Percentiles rank a stretch among this genome's conserved stretches.
Evolutionary conservation across 2,797 vertebrate species (phyloP).

Genomic region (Artibeus jamaicensis): DNA sequence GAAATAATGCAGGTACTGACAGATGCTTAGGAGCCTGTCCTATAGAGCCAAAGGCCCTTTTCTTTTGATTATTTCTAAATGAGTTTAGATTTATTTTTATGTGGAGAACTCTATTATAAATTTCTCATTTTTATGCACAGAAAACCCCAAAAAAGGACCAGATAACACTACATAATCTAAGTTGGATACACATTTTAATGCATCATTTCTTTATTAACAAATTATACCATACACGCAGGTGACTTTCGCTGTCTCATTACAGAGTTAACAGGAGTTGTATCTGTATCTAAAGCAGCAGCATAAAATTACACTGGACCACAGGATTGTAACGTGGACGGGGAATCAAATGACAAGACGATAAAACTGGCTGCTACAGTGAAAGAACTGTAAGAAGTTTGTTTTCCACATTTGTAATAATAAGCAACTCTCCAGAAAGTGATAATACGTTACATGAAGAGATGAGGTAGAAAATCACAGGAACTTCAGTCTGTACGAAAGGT

Average conservation of each 20-base stretch:
- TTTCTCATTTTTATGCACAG: not conserved
- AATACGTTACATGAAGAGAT: not conserved
- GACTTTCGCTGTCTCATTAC: conserved; percentile 58
- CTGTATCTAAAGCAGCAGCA: conserved; percentile 25
- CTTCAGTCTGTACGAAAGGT: not conserved
- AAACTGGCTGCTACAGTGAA: not conserved
- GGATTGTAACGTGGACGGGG: conserved; percentile 16
- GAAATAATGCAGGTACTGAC: not conserved
- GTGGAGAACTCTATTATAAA: not conserved
- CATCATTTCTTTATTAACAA: conserved; percentile 75
- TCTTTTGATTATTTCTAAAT: not conserved
- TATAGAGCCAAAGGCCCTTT: not conserved
- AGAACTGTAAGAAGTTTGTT: not conserved
- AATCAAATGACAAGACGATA: not conserved
- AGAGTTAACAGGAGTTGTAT: conserved; percentile 61
- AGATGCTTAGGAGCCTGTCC: not conserved
- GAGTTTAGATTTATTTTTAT: not conserved
- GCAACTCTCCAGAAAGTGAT: conserved; percentile 24
- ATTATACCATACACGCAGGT: conserved; percentile 65
- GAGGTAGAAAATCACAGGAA: not conserved
- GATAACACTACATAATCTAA: not conserved
- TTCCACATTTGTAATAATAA: conserved; percentile 16
- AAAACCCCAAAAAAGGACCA: not conserved
- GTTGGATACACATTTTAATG: not conserved
- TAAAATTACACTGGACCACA: conserved; percentile 15